A percentile compares a stretch with the other conserved stretches of the same genome.
phyloP scores from a whole-genome alignment of 2,113 vertebrate species.

The Micromys minutus region DNA sequence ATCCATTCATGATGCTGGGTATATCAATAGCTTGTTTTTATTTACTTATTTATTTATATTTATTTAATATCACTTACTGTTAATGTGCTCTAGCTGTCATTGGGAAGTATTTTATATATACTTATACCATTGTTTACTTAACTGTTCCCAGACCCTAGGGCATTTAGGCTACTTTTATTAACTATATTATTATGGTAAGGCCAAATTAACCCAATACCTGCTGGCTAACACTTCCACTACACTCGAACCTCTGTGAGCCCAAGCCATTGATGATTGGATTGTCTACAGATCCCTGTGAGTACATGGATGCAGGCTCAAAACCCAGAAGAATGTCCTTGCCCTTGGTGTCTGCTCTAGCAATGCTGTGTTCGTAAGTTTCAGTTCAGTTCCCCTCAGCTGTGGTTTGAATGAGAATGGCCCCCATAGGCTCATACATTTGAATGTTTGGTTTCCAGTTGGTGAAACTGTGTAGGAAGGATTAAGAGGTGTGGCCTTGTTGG shows the following conservation, averaged over 20 bases:
- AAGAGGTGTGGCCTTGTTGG: neutral
- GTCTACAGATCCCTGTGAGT: neutral
- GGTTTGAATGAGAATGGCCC: neutral
- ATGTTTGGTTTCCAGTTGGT: neutral
- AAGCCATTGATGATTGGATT: neutral
- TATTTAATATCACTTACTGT: neutral
- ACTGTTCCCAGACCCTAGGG: neutral
- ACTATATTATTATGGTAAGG: neutral
- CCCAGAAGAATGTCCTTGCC: neutral
- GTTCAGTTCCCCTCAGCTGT: neutral
- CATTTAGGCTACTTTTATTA: neutral
- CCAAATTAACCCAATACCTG: neutral
- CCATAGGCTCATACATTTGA: neutral
- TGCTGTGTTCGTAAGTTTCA: neutral
- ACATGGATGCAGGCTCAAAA: accelerated
- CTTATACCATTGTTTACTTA: neutral
- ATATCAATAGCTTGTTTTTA: neutral
- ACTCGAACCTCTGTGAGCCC: neutral
- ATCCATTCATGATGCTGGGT: neutral
- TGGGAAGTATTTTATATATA: neutral
- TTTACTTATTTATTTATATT: neutral
- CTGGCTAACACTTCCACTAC: neutral
- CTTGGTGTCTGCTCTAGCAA: neutral
- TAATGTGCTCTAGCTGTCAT: neutral
- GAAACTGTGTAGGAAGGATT: neutral